Conservation (phyloP, 2,797 vertebrate species). For the Manis javanica region DNA sequence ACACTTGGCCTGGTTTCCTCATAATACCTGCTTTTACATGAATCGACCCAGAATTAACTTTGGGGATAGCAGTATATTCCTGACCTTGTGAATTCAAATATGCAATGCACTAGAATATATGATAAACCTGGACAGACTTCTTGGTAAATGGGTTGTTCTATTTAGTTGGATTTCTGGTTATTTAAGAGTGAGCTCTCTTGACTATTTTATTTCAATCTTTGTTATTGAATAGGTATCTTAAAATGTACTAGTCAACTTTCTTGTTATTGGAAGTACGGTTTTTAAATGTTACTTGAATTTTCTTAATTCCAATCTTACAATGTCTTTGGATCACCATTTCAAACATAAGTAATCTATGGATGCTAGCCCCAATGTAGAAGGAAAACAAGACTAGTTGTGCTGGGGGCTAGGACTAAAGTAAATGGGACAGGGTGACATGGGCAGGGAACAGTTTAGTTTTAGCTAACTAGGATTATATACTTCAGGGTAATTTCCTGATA, state of each 20-base stretch:
- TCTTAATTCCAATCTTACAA: not conserved
- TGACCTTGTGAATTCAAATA: conserved; percentile 72
- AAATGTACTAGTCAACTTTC: not conserved
- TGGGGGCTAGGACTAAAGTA: not conserved
- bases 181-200: conserved; percentile 16
- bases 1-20: conserved; percentile 76
- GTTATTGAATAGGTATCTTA: not conserved
- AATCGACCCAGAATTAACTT: conserved; percentile 82
- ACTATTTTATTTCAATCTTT: conserved; percentile 25
- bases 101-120: conserved; percentile 60
- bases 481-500: not conserved
- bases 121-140: conserved; percentile 42
- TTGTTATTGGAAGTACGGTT: not conserved
- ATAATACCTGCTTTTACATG: conserved; percentile 78
- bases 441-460: not conserved
- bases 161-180: conserved; percentile 46
- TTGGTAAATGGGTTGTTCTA: conserved; percentile 67
- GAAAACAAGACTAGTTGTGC: not conserved
- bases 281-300: not conserved
- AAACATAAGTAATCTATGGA: not conserved
- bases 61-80: conserved; percentile 66
- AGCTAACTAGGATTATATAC: not conserved
- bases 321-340: not conserved
- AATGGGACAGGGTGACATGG: not conserved
- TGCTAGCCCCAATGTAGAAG: not conserved